A percentile compares a stretch with the other conserved stretches of the same genome.
phyloP scores from a whole-genome alignment of 2,113 vertebrate species.

The Cottus gobio region DNA sequence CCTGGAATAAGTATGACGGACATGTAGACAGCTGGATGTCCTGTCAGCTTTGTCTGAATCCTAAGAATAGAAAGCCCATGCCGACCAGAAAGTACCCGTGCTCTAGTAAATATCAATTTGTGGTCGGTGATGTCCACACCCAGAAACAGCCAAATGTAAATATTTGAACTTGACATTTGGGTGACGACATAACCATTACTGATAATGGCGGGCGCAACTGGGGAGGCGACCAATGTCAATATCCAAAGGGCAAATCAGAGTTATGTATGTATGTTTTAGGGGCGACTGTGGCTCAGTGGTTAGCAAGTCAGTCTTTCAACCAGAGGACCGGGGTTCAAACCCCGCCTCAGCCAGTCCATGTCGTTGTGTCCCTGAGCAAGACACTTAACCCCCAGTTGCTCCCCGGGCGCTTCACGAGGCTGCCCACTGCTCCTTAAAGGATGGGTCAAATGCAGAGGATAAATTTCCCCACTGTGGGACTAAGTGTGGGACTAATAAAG shows the following conservation, averaged over 20 bases:
- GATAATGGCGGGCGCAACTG: slow-evolving; percentile 39
- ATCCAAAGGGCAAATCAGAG: neutral
- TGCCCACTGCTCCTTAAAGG: no score
- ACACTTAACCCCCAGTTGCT: no score
- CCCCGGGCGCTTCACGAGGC: no score
- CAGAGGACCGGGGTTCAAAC: no score
- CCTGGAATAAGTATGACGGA: slow-evolving; percentile 50
- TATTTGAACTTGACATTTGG: slow-evolving; percentile 65
- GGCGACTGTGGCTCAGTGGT: no score
- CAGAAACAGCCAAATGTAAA: slow-evolving; percentile 72
- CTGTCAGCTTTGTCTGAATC: slow-evolving; percentile 40
- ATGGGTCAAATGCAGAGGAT: no score
- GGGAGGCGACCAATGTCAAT: neutral
- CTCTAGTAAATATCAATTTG: slow-evolving; percentile 77
- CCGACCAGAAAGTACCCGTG: slow-evolving; percentile 64
- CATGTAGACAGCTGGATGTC: slow-evolving; percentile 43
- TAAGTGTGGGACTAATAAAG: no score
- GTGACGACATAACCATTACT: slow-evolving; percentile 66
- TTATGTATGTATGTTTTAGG: no score
- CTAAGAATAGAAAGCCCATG: slow-evolving; percentile 69
- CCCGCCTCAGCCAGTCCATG: no score
- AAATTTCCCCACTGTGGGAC: no score
- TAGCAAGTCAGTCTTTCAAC: no score
- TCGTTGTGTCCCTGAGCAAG: no score
- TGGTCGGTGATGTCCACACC: slow-evolving; percentile 64